Conservation (phyloP, 2,797 vertebrate species). For the Phylloscopus collybita region DNA sequence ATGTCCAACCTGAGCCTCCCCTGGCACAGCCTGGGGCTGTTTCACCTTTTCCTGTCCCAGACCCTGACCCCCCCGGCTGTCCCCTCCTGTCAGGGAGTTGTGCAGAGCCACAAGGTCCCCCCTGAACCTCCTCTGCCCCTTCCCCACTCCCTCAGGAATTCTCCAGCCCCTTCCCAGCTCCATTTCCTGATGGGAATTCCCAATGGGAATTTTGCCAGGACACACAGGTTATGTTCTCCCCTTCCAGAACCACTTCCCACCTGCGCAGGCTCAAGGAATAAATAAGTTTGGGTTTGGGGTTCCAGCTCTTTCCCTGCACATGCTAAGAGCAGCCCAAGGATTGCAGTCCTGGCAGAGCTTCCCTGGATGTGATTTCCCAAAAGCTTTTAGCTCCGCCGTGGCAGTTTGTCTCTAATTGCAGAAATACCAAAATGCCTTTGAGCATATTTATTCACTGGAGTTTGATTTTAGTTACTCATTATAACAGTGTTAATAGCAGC, state of each 20-base stretch:
- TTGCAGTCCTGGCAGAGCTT: not conserved
- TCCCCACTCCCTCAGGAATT: not conserved
- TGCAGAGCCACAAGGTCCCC: not conserved
- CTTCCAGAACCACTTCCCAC: not conserved
- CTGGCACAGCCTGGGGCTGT: not conserved
- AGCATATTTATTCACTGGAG: slow-evolving; percentile 20
- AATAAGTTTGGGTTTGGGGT: not conserved
- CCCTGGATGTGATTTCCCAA: not conserved
- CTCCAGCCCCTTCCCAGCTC: not conserved
- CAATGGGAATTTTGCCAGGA: not conserved
- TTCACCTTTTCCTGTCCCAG: not conserved
- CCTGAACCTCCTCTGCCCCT: not conserved
- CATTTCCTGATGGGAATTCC: accelerated
- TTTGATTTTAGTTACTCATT: slow-evolving; percentile 55
- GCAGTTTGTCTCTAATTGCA: slow-evolving; percentile 41
- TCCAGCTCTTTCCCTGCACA: not conserved
- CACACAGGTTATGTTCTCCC: not conserved
- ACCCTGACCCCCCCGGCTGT: not conserved
- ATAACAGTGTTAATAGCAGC: slow-evolving; percentile 41
- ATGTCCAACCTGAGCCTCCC: accelerated
- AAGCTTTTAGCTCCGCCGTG: not conserved
- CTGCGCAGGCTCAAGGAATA: not conserved
- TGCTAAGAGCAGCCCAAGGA: not conserved
- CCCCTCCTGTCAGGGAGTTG: not conserved
- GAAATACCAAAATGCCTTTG: slow-evolving; percentile 10